phyloP scores from a whole-genome alignment of 2,113 vertebrate species.

The Tapirus terrestris region DNA sequence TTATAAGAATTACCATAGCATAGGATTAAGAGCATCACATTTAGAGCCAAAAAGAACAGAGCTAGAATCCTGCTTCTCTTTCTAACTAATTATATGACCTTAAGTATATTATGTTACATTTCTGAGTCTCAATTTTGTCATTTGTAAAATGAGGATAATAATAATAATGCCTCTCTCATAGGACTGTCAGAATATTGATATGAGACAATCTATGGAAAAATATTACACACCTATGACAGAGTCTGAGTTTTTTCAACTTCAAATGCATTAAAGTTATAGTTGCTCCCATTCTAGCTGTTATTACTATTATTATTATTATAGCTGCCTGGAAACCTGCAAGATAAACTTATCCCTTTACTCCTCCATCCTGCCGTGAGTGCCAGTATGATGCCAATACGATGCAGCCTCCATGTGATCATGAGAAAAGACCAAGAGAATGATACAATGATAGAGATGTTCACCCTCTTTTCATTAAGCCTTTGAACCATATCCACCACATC shows the following conservation, averaged over 20 bases:
- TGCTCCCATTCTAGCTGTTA: background rate
- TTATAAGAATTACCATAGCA: background rate
- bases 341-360: background rate
- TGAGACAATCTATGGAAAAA: background rate
- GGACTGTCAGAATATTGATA: background rate
- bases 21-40: background rate
- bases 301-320: background rate
- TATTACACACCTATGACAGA: background rate
- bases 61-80: background rate
- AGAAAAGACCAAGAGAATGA: background rate
- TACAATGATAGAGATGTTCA: background rate
- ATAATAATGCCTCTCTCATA: background rate
- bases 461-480: background rate
- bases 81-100: background rate
- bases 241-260: too few relatives aligned
- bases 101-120: background rate
- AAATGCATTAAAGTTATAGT: background rate
- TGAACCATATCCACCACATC: background rate
- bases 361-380: background rate
- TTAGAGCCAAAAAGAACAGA: background rate
- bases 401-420: background rate
- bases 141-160: background rate
- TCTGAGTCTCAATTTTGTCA: background rate
- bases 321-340: background rate
- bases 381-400: background rate